Evolutionary conservation across 2,113 vertebrate genomes (phyloP).

Genomic region (Tetraodon nigroviridis): DNA sequence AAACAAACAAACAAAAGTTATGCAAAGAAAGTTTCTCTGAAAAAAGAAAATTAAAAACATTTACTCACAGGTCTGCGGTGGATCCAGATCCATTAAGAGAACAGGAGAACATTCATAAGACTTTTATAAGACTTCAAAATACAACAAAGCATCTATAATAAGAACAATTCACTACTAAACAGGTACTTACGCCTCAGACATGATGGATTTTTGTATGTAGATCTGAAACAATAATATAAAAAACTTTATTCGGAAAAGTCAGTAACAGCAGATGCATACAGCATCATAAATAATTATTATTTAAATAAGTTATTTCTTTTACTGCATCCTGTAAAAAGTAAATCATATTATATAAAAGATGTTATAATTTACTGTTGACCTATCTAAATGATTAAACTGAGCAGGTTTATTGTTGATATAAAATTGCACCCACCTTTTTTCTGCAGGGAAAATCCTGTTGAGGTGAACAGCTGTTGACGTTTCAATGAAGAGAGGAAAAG

Average conservation of each 20-base stretch:
- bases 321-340: too few relatives aligned
- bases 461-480: not conserved
- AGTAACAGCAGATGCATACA: too few relatives aligned
- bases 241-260: not conserved
- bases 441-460: not conserved
- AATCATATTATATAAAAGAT: too few relatives aligned
- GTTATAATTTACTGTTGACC: too few relatives aligned
- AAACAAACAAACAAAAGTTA: not conserved
- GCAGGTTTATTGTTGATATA: too few relatives aligned
- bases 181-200: constrained; percentile 4
- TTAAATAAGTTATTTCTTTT: too few relatives aligned
- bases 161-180: not conserved
- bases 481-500: not conserved
- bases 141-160: not conserved
- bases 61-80: not conserved
- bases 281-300: too few relatives aligned
- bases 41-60: too few relatives aligned
- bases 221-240: not conserved
- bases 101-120: not conserved
- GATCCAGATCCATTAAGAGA: not conserved
- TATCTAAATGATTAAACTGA: too few relatives aligned
- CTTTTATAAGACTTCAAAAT: too few relatives aligned
- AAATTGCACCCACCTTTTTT: not conserved
- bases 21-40: not conserved
- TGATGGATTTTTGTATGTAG: not conserved